A percentile compares a stretch with the other conserved stretches of the same genome.
Evolutionary conservation across 1,140 invertebrate genomes (phyloP).

Genomic region (Drosophila nannoptera): DNA sequence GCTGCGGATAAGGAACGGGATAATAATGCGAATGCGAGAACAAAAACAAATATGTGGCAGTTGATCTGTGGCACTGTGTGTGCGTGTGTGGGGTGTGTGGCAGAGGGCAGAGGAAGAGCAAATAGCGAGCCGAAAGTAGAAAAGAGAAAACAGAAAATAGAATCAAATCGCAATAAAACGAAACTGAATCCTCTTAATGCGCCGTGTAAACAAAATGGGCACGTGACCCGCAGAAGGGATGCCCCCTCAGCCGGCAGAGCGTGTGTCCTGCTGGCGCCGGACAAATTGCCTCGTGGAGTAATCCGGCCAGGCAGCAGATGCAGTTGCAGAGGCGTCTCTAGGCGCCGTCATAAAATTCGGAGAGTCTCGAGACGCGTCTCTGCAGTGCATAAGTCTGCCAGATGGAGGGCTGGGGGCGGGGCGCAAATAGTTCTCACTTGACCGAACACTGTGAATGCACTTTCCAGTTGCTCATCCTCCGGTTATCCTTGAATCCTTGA

Average conservation of each 20-base stretch:
- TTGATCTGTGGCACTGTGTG: constrained; percentile 49
- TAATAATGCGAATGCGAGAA: constrained; percentile 59
- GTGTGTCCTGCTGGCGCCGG: constrained; percentile 33
- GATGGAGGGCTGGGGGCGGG: neutral
- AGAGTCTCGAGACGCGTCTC: constrained; percentile 4
- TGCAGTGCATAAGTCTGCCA: neutral
- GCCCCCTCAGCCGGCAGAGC: neutral
- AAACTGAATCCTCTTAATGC: constrained; percentile 72
- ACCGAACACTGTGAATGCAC: constrained; percentile 16
- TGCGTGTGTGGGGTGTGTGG: constrained; percentile 10
- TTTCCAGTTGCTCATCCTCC: constrained; percentile 8
- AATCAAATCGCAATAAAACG: constrained; percentile 75
- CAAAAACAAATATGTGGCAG: constrained; percentile 63
- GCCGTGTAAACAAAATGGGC: constrained; percentile 71
- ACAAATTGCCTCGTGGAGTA: constrained; percentile 68
- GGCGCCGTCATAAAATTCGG: constrained; percentile 51
- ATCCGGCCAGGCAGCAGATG: constrained; percentile 48
- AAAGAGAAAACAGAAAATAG: constrained; percentile 64
- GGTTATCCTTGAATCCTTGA: constrained; percentile 23
- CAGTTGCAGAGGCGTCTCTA: constrained; percentile 38
- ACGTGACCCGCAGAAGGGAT: constrained; percentile 57
- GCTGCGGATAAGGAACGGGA: constrained; percentile 40
- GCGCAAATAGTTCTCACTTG: constrained; percentile 50
- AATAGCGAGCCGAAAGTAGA: constrained; percentile 50
- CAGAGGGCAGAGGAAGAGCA: constrained; percentile 30